These are phyloP conservation scores for Drosophila dunni DNA, from an alignment of 1,140 invertebrate genomes.

Conservation along the genomic window DNA sequence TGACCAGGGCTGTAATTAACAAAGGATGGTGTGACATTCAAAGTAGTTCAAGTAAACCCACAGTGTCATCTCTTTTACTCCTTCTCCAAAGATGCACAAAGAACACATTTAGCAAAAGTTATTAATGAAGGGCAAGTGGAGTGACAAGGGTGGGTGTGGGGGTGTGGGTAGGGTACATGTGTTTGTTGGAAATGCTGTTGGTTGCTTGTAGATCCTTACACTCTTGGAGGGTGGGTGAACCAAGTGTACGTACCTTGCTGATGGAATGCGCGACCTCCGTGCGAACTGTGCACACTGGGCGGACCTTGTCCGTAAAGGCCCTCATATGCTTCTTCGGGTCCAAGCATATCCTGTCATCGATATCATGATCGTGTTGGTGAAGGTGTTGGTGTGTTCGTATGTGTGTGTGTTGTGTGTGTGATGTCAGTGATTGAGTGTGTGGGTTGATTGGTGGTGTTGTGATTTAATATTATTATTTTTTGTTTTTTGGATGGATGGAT, in stretches of 20 bases:
- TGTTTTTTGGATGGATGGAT: conserved; percentile 71
- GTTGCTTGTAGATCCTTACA: conserved; percentile 35
- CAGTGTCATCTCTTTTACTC: background rate
- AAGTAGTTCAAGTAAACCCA: background rate
- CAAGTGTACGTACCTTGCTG: conserved; percentile 90
- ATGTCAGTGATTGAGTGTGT: conserved; percentile 9
- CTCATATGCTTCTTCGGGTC: conserved; percentile 95
- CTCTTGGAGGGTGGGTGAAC: conserved; percentile 13
- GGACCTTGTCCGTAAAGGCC: conserved; percentile 95
- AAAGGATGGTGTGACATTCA: background rate
- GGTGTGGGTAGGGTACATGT: background rate
- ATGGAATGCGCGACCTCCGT: conserved; percentile 89
- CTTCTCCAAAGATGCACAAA: background rate
- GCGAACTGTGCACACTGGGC: conserved; percentile 91
- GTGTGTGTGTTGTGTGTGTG: conserved; percentile 35
- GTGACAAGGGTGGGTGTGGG: background rate
- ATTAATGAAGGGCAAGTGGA: background rate
- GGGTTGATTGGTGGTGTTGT: conserved; percentile 39
- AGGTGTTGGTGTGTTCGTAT: conserved; percentile 11
- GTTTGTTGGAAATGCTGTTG: conserved; percentile 46
- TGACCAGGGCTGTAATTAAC: background rate
- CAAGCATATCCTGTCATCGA: conserved; percentile 93
- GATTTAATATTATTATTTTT: conserved; percentile 41
- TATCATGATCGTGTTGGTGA: conserved; percentile 37
- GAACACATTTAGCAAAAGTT: conserved; percentile 3